Percentiles rank a stretch among this genome's conserved stretches.
phyloP scores from a whole-genome alignment of 2,888 invertebrate species.

The Dryococelus australis region DNA sequence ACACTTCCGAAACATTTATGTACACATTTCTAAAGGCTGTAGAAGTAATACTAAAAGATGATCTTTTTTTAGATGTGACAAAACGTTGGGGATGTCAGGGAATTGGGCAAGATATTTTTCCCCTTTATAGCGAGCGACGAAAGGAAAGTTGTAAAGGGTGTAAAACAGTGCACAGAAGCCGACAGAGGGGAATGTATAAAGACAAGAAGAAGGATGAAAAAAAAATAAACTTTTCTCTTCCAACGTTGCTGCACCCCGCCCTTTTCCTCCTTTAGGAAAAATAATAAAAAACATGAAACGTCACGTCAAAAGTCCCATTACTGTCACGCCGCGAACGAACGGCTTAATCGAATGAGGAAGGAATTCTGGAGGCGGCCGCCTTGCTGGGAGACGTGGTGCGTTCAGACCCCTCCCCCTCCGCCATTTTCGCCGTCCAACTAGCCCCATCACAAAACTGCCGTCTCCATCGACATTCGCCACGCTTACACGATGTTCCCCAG shows the following conservation, averaged over 20 bases:
- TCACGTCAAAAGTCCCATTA: constrained; percentile 36
- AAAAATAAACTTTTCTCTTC: not conserved
- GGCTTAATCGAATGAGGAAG: constrained; percentile 32
- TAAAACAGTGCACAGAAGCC: not conserved
- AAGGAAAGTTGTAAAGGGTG: not conserved
- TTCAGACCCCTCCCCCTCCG: too few species aligned
- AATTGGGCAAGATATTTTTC: not conserved
- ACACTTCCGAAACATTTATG: too few species aligned
- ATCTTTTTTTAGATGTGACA: not conserved
- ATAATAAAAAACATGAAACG: constrained; percentile 32
- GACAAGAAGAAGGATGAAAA: not conserved
- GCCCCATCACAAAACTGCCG: too few species aligned
- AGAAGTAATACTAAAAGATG: too few species aligned
- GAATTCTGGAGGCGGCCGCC: not conserved
- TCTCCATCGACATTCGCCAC: not conserved
- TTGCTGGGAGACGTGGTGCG: not conserved
- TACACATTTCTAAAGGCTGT: too few species aligned
- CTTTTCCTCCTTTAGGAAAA: not conserved
- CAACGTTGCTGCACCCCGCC: not conserved
- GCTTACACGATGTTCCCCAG: not conserved
- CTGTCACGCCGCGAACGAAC: constrained; percentile 34
- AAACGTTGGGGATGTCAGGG: not conserved
- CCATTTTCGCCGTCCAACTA: too few species aligned
- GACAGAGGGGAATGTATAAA: not conserved
- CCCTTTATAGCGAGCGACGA: not conserved